These are phyloP conservation scores for Anthopleura xanthogrammica DNA, from an alignment of 92 coral and sea anemone species.

Conservation along the genomic window DNA sequence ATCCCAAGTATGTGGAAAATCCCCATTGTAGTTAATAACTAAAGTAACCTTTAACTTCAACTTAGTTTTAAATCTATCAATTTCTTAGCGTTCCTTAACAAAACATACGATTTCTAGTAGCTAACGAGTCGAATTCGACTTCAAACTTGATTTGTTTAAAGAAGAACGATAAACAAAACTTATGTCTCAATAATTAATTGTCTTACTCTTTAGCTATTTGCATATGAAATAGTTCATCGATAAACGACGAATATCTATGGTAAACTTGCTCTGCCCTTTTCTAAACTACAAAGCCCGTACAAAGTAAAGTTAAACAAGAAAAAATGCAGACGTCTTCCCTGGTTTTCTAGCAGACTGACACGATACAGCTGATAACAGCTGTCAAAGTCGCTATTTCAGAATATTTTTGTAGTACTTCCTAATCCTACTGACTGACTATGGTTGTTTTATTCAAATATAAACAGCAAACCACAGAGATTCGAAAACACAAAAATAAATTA, in stretches of 20 bases:
- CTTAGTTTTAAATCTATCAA: not conserved
- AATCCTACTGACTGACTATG: not conserved
- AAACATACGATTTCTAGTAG: not conserved
- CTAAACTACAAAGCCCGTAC: too few relatives aligned
- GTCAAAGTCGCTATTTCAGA: not conserved
- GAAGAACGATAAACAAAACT: not conserved
- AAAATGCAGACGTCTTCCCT: too few relatives aligned
- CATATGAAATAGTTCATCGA: not conserved
- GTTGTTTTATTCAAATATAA: not conserved
- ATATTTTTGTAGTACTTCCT: not conserved
- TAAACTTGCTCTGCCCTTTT: not conserved
- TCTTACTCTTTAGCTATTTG: not conserved
- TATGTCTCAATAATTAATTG: not conserved
- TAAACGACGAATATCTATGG: not conserved
- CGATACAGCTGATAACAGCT: not conserved
- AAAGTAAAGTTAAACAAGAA: too few relatives aligned
- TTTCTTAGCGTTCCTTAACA: not conserved
- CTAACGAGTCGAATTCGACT: not conserved
- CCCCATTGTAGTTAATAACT: not conserved
- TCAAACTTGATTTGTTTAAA: not conserved
- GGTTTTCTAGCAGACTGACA: too few relatives aligned
- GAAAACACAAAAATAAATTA: too few relatives aligned
- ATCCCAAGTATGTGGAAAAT: slow-evolving; percentile 11
- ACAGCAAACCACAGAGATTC: not conserved
- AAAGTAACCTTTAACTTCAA: not conserved